Evolutionary conservation across 2,888 invertebrate genomes (phyloP).

Genomic region (Polymixis lichenea): DNA sequence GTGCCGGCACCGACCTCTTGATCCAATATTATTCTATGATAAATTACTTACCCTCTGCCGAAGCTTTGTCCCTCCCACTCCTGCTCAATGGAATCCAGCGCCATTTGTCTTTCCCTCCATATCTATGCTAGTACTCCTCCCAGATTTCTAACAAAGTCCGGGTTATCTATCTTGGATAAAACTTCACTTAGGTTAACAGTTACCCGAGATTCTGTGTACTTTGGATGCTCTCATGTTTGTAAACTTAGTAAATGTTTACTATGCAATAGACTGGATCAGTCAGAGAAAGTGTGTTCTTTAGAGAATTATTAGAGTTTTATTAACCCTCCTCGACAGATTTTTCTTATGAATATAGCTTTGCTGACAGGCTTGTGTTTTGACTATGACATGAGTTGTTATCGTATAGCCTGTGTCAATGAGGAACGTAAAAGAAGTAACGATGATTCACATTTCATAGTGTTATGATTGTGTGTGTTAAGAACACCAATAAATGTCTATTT

Average conservation of each 20-base stretch:
- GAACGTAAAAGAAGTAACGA: not conserved
- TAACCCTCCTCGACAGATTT: not conserved
- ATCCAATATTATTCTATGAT: slow-evolving; percentile 72
- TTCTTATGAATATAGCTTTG: not conserved
- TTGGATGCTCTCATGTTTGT: slow-evolving; percentile 19
- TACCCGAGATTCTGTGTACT: slow-evolving; percentile 18
- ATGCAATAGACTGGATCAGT: not conserved
- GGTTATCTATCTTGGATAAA: slow-evolving; percentile 47
- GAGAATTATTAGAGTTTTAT: not conserved
- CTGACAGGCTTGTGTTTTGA: not conserved
- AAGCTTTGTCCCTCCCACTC: slow-evolving; percentile 63
- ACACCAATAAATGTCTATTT: not conserved
- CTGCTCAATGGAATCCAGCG: slow-evolving; percentile 60
- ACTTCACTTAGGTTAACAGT: slow-evolving; percentile 49
- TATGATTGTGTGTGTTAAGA: not conserved
- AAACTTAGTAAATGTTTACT: slow-evolving; percentile 9
- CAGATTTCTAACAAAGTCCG: slow-evolving; percentile 36
- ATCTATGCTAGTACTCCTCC: slow-evolving; percentile 43
- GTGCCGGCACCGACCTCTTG: slow-evolving; percentile 55
- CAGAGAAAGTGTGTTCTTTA: not conserved
- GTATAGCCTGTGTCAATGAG: not conserved
- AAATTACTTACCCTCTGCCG: slow-evolving; percentile 60
- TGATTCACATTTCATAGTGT: not conserved
- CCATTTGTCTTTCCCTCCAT: slow-evolving; percentile 62
- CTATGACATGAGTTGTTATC: not conserved